Conservation (phyloP, 2,888 invertebrate genomes). For the Phyto melanocephala region DNA sequence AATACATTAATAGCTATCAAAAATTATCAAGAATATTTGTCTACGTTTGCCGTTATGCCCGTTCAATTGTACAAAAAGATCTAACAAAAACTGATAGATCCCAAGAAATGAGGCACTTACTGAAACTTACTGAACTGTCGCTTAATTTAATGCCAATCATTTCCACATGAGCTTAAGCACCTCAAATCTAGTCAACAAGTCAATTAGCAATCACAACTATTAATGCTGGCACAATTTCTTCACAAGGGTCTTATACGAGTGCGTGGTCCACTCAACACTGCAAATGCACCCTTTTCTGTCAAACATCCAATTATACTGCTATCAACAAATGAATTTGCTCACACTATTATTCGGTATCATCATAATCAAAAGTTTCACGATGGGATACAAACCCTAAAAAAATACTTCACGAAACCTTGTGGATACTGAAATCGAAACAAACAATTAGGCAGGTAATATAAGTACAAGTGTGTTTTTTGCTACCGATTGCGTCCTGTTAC, state of each 20-base stretch:
- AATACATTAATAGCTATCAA: conserved; percentile 35
- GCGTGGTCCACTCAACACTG: conserved; percentile 5
- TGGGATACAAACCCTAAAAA: conserved; percentile 8
- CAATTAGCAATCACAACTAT: neutral
- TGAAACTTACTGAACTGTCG: neutral
- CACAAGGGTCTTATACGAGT: conserved; percentile 5
- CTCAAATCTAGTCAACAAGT: neutral
- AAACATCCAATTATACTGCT: conserved; percentile 21
- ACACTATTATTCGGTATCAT: conserved; percentile 3
- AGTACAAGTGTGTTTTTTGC: conserved; percentile 5
- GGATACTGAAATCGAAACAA: conserved; percentile 26
- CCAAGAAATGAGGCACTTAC: neutral
- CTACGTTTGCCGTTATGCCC: conserved; percentile 13
- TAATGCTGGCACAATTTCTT: neutral
- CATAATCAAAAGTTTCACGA: conserved; percentile 22
- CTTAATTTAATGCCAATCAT: neutral
- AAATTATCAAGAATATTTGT: conserved; percentile 35
- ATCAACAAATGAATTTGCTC: conserved; percentile 5
- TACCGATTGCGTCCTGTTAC: neutral
- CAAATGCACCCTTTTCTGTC: neutral
- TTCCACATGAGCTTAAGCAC: neutral
- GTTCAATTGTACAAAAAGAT: neutral
- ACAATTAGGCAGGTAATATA: neutral
- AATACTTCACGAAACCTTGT: conserved; percentile 12
- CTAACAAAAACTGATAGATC: neutral